Conservation (phyloP, 1,140 invertebrate genomes). For the Monochamus saltuarius region DNA sequence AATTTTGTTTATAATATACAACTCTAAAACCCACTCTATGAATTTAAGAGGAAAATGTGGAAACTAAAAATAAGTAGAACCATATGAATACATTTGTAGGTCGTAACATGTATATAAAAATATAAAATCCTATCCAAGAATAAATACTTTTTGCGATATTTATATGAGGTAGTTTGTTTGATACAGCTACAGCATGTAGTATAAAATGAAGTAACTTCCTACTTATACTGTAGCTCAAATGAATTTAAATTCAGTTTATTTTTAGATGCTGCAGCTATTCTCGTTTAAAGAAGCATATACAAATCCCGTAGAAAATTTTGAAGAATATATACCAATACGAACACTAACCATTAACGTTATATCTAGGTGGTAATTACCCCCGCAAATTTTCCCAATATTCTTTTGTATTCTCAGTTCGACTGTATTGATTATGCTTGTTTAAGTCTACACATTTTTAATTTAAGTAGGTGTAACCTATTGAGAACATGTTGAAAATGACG, state of each 20-base stretch:
- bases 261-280: constrained; percentile 14
- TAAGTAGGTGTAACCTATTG: too few relatives aligned
- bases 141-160: too few relatives aligned
- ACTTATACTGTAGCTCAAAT: not conserved
- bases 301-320: not conserved
- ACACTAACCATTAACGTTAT: not conserved
- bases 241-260: constrained; percentile 10
- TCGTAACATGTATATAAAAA: too few relatives aligned
- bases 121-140: too few relatives aligned
- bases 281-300: constrained; percentile 9
- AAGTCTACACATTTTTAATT: not conserved
- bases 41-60: too few relatives aligned
- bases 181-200: too few relatives aligned
- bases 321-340: not conserved
- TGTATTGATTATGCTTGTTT: not conserved
- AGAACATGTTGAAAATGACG: too few relatives aligned
- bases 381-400: not conserved
- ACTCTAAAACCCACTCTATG: too few relatives aligned
- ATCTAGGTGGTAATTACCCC: not conserved
- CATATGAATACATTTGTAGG: too few relatives aligned
- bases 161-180: too few relatives aligned
- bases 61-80: too few relatives aligned
- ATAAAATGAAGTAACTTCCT: not conserved
- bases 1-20: too few relatives aligned
- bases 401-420: not conserved